Evolutionary conservation across 2,888 invertebrate genomes (phyloP).

Genomic region (Dorcus parallelipipedus): DNA sequence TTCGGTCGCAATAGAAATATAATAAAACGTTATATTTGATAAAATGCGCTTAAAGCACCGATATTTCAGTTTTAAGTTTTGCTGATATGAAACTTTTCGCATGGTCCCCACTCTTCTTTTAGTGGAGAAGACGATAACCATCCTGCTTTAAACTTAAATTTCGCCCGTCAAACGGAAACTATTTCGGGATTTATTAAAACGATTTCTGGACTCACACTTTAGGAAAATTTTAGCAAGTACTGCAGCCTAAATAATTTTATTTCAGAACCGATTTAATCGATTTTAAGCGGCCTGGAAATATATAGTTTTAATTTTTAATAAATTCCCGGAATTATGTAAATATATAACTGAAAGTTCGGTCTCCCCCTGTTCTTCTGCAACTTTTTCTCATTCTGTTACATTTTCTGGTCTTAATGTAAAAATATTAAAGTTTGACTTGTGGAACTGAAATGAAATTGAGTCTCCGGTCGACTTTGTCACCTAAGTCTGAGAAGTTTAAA

Average conservation of each 20-base stretch:
- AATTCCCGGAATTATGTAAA: constrained; percentile 18
- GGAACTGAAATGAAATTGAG: constrained; percentile 38
- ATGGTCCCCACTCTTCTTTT: constrained; percentile 30
- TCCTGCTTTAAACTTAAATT: constrained; percentile 8
- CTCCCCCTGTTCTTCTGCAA: constrained; percentile 18
- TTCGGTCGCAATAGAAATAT: constrained; percentile 34
- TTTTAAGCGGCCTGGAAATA: too few species aligned
- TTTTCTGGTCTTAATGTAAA: constrained; percentile 34
- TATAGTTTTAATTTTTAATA: constrained; percentile 12
- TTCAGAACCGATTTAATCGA: too few species aligned
- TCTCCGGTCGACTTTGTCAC: constrained; percentile 21
- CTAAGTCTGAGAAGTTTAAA: constrained; percentile 1
- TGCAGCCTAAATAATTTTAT: too few species aligned
- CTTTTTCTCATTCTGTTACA: constrained; percentile 34
- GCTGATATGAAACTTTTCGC: constrained; percentile 41
- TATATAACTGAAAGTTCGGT: constrained; percentile 15
- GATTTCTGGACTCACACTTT: not conserved
- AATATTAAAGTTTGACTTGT: constrained; percentile 39
- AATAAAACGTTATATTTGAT: constrained; percentile 40
- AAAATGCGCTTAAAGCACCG: constrained; percentile 38
- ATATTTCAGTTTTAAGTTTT: constrained; percentile 42
- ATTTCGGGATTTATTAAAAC: not conserved
- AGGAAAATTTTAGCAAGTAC: too few species aligned
- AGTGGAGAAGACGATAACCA: constrained; percentile 29
- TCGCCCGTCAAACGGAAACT: not conserved